Evolutionary conservation across 1,140 invertebrate genomes (phyloP).

Genomic region (Andrena cerasifolii): DNA sequence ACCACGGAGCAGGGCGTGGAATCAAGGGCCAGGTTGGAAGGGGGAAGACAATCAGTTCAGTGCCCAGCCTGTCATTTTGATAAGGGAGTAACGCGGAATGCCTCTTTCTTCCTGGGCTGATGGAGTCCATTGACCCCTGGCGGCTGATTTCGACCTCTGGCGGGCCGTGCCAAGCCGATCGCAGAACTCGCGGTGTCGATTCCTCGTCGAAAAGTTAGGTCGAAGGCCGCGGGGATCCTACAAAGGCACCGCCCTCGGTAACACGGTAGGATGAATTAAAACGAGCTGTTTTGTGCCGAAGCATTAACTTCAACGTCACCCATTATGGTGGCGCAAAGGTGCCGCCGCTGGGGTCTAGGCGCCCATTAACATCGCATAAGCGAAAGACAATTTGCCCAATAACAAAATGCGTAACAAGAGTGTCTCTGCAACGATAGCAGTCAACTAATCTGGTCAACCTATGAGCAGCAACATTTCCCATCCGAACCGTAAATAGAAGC

Average conservation of each 20-base stretch:
- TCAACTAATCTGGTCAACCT: too few relatives aligned
- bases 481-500: too few relatives aligned
- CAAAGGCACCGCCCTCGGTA: neutral
- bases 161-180: neutral
- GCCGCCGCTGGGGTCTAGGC: neutral
- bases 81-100: constrained; percentile 1
- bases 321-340: constrained; percentile 34
- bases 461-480: too few relatives aligned
- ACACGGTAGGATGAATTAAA: constrained; percentile 31
- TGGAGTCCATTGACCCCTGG: too few relatives aligned
- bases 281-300: constrained; percentile 37
- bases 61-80: neutral
- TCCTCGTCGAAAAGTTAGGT: neutral
- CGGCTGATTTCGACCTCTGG: neutral
- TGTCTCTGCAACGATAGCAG: neutral
- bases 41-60: constrained; percentile 42
- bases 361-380: neutral
- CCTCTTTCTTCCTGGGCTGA: neutral
- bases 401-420: too few relatives aligned
- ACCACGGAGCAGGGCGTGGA: constrained; percentile 59
- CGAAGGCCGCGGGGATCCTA: neutral
- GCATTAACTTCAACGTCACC: constrained; percentile 11
- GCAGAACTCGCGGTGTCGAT: neutral
- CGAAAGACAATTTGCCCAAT: neutral
- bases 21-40: constrained; percentile 34